phyloP scores from a whole-genome alignment of 2,888 invertebrate species.

The Ceraclea dissimilis region DNA sequence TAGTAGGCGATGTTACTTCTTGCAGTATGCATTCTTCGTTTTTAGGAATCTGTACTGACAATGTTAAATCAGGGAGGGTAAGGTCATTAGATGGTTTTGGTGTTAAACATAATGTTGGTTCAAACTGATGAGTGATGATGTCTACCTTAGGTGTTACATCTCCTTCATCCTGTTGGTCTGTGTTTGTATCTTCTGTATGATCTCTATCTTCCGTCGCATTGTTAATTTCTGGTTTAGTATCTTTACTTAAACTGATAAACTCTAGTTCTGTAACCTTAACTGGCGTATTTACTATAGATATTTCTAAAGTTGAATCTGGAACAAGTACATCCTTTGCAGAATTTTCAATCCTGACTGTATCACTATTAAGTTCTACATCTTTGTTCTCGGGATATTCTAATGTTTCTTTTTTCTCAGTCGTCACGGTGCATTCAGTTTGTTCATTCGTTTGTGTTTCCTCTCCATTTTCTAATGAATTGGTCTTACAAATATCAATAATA shows the following conservation, averaged over 20 bases:
- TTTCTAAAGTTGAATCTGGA: too few relatives aligned
- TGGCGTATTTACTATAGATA: too few relatives aligned
- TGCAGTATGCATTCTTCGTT: background rate
- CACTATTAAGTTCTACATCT: background rate
- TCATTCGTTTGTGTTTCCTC: background rate
- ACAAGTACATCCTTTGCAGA: too few relatives aligned
- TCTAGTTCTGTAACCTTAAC: background rate
- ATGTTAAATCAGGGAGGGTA: background rate
- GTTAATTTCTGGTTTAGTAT: background rate
- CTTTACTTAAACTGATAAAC: background rate
- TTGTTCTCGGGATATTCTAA: background rate
- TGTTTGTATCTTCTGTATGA: too few relatives aligned
- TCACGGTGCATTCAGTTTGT: background rate
- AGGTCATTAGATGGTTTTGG: background rate
- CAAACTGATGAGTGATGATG: slow-evolving; percentile 17
- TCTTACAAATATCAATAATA: background rate
- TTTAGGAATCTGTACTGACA: background rate
- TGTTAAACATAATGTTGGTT: slow-evolving; percentile 1
- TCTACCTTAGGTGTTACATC: slow-evolving; percentile 24
- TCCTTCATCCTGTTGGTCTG: slow-evolving; percentile 21
- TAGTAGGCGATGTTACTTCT: background rate
- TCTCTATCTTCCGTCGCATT: background rate
- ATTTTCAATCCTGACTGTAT: too few relatives aligned
- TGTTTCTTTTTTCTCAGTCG: background rate
- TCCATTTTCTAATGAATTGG: background rate